Percentiles rank a stretch among this genome's conserved stretches.
Evolutionary conservation across 2,888 invertebrate genomes (phyloP).

Genomic region (Drosophila cracens): DNA sequence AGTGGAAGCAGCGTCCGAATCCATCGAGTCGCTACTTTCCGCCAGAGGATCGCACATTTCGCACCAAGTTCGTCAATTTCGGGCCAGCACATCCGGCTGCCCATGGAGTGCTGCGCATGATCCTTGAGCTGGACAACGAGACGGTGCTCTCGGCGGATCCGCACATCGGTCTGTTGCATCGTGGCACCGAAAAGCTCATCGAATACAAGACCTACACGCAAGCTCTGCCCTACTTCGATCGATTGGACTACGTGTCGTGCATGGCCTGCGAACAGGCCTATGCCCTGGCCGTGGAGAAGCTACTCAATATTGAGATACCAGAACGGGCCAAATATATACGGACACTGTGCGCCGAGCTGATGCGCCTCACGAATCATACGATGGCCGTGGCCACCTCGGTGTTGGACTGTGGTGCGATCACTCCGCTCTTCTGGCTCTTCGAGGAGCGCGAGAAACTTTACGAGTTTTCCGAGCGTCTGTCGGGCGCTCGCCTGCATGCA

Average conservation of each 20-base stretch:
- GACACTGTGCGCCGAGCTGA: constrained; percentile 90
- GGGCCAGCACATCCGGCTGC: constrained; percentile 97
- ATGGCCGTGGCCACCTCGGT: constrained; percentile 91
- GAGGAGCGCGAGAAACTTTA: constrained; percentile 95
- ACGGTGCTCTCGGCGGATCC: constrained; percentile 92
- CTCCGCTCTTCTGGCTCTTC: constrained; percentile 96
- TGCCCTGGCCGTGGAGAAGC: constrained; percentile 92
- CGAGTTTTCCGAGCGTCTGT: constrained; percentile 93
- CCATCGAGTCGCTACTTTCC: constrained; percentile 80
- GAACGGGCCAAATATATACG: constrained; percentile 92
- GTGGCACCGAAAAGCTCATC: constrained; percentile 95
- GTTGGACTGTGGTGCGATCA: constrained; percentile 93
- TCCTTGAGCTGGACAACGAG: constrained; percentile 93
- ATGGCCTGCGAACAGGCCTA: constrained; percentile 93
- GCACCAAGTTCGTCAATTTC: constrained; percentile 91
- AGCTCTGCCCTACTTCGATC: constrained; percentile 94
- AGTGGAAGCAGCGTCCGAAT: constrained; percentile 78
- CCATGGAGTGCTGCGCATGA: constrained; percentile 93
- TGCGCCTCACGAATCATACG: constrained; percentile 92
- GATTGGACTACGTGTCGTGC: constrained; percentile 94
- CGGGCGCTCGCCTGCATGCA: constrained; percentile 93
- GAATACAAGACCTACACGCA: constrained; percentile 95
- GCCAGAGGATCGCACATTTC: constrained; percentile 87
- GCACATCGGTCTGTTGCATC: constrained; percentile 94
- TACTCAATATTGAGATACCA: constrained; percentile 92